Evolutionary conservation across 2,888 invertebrate species (phyloP), one percentile per base, ranked within the genome.

Genomic region (Lepas anatifera): DNA sequence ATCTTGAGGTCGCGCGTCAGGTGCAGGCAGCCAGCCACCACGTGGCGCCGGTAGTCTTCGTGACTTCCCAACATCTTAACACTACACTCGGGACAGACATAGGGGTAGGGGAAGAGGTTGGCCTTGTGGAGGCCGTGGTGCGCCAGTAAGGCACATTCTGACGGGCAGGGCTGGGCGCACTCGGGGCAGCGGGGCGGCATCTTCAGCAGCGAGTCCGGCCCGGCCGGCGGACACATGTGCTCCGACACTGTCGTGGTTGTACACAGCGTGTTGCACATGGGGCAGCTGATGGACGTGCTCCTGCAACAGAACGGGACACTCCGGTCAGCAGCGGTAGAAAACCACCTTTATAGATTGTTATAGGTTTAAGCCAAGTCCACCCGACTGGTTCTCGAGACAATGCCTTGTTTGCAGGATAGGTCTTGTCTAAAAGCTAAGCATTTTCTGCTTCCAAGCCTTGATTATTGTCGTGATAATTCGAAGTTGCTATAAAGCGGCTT

Each of bases 91-190:
- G 66, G 66, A 18, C 66, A 66, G 3, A 66, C 66, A 39, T 66
- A 66, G 25, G 66, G 66, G 41, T 66, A 66, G 25, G 66, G 66
- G n/a, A 22, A 66, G 25, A 66, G 41, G 41, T 66, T 39, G 27
- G 66, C 39, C 66, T 66, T 66, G 66, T 66, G 66, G 25, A 66
- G 41, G 41, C 66, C 66, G 39, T 39, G 39, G 41, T 66, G 66
- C 13, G 66, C 66, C 39, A 66, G 10, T 16, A 66, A 39, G 6
- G 66, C 39, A 4, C 66, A 66, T 18, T 66, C 39, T 25, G 39
- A 39, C 13, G 66, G 66, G 27, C 66, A 66, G 4, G 66, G 66
- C 66, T 66, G 66, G 25, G 66, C 66, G 13, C 66, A 66, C 39
- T 66, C 66, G 25, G 66, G 66, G 27, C 66, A 66, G 66, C 66